Conservation (phyloP, 2,797 vertebrate species). For the Bryconaethiops microstoma region DNA sequence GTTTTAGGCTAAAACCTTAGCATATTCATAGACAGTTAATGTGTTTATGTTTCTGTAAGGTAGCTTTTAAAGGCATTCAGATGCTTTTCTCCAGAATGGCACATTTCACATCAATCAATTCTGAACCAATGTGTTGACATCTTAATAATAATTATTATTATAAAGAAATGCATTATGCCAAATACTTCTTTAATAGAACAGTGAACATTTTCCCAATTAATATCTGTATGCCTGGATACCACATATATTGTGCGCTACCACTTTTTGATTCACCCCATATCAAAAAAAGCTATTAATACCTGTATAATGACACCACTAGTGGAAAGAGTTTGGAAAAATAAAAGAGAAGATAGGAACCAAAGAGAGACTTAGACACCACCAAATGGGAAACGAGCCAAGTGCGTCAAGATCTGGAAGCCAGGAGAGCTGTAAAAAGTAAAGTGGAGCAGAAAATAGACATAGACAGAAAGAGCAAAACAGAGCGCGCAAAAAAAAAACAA, state of each 20-base stretch:
- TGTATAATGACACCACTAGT: neutral
- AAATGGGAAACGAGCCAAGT: slow-evolving; percentile 27
- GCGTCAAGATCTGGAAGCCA: slow-evolving; percentile 24
- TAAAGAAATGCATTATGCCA: neutral
- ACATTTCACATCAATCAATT: neutral
- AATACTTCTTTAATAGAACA: too few species aligned
- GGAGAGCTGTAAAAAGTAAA: neutral
- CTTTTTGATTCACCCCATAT: neutral
- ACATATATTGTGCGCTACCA: neutral
- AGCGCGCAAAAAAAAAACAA: slow-evolving; percentile 19
- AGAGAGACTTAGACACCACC: neutral
- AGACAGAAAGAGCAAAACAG: slow-evolving; percentile 22
- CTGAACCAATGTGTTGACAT: neutral
- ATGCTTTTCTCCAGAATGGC: too few species aligned
- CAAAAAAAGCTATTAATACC: neutral
- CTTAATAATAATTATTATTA: neutral
- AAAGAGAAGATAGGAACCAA: slow-evolving; percentile 1
- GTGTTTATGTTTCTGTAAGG: neutral
- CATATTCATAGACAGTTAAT: too few species aligned
- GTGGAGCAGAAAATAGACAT: slow-evolving; percentile 16
- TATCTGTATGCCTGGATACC: neutral
- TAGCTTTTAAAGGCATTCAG: too few species aligned
- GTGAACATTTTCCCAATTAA: too few species aligned
- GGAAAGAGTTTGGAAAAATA: neutral
- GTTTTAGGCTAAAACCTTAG: too few species aligned